Base-by-base conservation (phyloP, 2,888 invertebrate genomes). In the Hypsopygia costalis region DNA sequence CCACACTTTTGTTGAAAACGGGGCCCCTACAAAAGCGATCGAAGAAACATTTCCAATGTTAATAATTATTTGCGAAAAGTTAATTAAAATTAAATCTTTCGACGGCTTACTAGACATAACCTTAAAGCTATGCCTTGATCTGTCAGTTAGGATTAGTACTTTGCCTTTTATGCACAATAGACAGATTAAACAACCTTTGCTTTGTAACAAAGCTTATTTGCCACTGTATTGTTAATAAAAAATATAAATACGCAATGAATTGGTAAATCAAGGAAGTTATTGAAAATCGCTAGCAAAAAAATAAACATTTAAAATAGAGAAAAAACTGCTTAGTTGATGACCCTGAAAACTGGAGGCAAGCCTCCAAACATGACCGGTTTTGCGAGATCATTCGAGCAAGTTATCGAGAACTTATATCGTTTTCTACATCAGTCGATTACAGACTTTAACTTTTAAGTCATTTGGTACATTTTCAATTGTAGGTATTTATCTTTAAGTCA, bases 331-430 rank as follows among this genome's bases (percentile, higher is more conserved):
- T 49, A 40, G 44, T 43, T 69, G 78, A 65, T 62, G 69, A 62
- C 80, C 81, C 81, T 77, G 70, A 27, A 41, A 47, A 41, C 56
- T 62, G 62, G 67, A 62, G 71, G 56, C 80, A 70, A 76, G 78
- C 79, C 81, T 81, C 77, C 76, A 58, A 62, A 58, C 55, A 45
- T 51, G 60, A 79, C 81, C 73, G 69, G 81, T 80, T 72, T 47
- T 57, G 58, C 73, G 40, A 71, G 75, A 78, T 74, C 48, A 46
- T 55, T 43, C 55, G 62, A 41, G 28, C 43, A 33, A 55, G 50
- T 34, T 45, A 47, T 37, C 27, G 32, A 38, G 31, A 35, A 25
- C 31, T 2, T 29, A 46, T 36, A 27, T 40, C 22, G 22, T 6
- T 27, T 2, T 12, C 8, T 2, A 4, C 4, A 0, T 1, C 41